Conservation (phyloP, 2,888 invertebrate genomes). For the Temnothorax unifasciatus region DNA sequence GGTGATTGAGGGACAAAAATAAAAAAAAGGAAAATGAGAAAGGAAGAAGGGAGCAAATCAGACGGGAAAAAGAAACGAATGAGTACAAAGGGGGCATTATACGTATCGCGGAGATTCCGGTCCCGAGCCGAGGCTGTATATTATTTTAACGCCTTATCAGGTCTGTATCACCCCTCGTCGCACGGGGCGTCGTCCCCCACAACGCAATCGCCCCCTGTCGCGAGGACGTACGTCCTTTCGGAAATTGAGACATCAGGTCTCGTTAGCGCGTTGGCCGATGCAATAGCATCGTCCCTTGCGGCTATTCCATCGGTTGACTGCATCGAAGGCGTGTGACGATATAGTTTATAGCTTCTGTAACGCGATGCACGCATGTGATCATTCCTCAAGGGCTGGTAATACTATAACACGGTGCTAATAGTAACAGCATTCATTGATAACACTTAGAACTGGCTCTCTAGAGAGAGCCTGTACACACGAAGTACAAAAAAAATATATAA, state of each 20-base stretch:
- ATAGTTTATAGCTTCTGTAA: constrained; percentile 64
- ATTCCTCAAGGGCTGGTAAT: constrained; percentile 1
- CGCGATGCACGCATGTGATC: background rate
- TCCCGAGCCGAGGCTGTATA: constrained; percentile 68
- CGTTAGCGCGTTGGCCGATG: constrained; percentile 81
- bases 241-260: constrained; percentile 85
- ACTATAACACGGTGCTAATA: background rate
- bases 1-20: background rate
- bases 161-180: constrained; percentile 74
- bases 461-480: background rate
- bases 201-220: constrained; percentile 61
- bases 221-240: constrained; percentile 78
- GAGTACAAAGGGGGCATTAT: constrained; percentile 47
- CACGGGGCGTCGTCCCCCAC: constrained; percentile 54
- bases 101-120: constrained; percentile 56
- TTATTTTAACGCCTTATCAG: constrained; percentile 82
- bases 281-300: constrained; percentile 68
- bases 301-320: constrained; percentile 52
- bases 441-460: background rate
- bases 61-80: constrained; percentile 49
- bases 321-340: constrained; percentile 62
- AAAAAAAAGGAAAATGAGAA: background rate
- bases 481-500: background rate
- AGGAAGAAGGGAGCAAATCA: constrained; percentile 25
- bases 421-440: background rate